Evolutionary conservation across 2,797 vertebrate genomes (phyloP), one percentile per base, ranked within the genome.

Genomic region (Sebastes nivosus): DNA sequence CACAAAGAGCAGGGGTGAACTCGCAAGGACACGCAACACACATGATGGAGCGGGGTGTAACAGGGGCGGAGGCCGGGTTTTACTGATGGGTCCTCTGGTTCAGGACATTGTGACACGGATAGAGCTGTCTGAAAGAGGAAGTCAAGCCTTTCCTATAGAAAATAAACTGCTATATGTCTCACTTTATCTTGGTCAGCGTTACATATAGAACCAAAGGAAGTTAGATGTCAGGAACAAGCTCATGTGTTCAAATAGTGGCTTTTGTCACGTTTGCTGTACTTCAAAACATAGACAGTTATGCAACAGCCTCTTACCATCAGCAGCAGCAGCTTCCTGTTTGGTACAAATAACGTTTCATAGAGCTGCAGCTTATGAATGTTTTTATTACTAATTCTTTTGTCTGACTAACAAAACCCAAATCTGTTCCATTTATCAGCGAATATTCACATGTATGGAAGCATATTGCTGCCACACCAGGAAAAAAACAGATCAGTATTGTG

Each of bases 71-170:
- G 75, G 75, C 63, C 10, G 61, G 55, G 69, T 67, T 89, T 89
- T 46, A 87, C 61, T 24, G 70, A 38, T 63, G 20, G 78, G 65
- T 74, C 73, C 46, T 25, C 2, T 4, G 29, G 74, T 82, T 85
- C 67, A 80, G 79, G 80, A 82, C 42, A 55, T 27, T 24, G 29
- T 58, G 30, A 79, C 57, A 64, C 69, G 81, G 81, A 84, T 72
- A 80, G 29, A 78, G 75, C 65, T 79, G 67, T 77, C 24, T 55
- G 11, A 42, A 42, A 85, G 30, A 82, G 83, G 88, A 89, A 77
- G 76, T 75, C 14, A 50, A 79, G 76, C 38, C 24, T 80, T 77
- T 87, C 75, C 72, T 59, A 69, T 27, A 34, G 64, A 80, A 87
- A 88, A 84, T 54, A 82, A 80, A 63, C 63, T 34, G 60, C 63